Evolutionary conservation across 2,113 vertebrate genomes (phyloP).

Genomic region (Conger conger): DNA sequence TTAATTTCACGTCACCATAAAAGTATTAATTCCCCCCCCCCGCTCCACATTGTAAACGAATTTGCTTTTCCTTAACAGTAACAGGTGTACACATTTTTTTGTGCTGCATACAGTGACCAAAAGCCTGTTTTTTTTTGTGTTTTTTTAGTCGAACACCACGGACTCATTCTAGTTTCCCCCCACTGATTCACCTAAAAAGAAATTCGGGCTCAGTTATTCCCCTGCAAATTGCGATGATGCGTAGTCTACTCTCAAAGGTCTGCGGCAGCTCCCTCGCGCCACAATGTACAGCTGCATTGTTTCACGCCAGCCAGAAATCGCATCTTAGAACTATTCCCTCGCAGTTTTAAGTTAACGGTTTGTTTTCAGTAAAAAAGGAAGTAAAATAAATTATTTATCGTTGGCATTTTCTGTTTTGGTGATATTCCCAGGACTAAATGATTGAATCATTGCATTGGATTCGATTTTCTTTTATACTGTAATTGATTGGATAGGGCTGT

Average conservation of each 20-base stretch:
- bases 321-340: neutral
- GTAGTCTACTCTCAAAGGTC: neutral
- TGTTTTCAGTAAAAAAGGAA: conserved; percentile 14
- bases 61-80: conserved; percentile 29
- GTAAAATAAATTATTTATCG: neutral
- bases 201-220: neutral
- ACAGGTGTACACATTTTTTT: conserved; percentile 40
- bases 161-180: neutral
- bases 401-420: neutral
- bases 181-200: neutral
- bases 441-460: neutral
- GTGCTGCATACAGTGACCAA: neutral
- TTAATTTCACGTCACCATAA: neutral
- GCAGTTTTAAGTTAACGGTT: neutral
- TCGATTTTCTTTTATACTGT: conserved; percentile 45
- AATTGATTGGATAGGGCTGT: conserved; percentile 49
- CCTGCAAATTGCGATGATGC: conserved; percentile 9
- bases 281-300: conserved; percentile 7
- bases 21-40: neutral
- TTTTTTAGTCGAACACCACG: neutral
- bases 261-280: conserved; percentile 15
- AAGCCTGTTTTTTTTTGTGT: neutral
- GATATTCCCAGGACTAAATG: neutral
- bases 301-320: neutral
- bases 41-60: neutral